Percentiles rank a stretch among this genome's conserved stretches.
Evolutionary conservation across 2,113 vertebrate species (phyloP).

Genomic region (Malurus melanocephalus): DNA sequence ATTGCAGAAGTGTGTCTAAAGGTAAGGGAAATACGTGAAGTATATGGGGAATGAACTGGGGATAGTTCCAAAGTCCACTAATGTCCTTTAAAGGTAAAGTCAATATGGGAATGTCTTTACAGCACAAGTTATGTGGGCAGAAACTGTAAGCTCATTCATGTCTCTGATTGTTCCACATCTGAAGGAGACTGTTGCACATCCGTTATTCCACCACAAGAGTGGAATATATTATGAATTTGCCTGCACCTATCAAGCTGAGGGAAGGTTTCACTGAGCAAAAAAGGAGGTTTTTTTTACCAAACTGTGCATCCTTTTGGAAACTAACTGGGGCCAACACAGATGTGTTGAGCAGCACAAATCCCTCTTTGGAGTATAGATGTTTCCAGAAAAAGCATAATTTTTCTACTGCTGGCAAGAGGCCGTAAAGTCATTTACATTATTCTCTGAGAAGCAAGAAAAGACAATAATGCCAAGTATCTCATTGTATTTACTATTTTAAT

Average conservation of each 20-base stretch:
- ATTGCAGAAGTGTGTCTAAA: neutral
- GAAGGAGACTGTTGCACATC: conserved; percentile 28
- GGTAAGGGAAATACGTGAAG: neutral
- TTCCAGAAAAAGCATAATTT: conserved; percentile 41
- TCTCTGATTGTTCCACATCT: conserved; percentile 34
- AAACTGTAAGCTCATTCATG: conserved; percentile 16
- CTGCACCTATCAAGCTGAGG: conserved; percentile 21
- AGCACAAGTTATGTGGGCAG: neutral
- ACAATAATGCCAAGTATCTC: neutral
- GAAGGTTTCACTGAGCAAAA: conserved; percentile 23
- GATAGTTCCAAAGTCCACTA: neutral
- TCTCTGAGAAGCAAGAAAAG: conserved; percentile 17
- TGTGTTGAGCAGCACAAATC: conserved; percentile 41
- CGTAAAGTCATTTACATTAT: neutral
- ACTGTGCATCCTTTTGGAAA: conserved; percentile 54
- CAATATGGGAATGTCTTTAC: neutral
- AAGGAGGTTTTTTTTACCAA: conserved; percentile 23
- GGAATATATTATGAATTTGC: conserved; percentile 50
- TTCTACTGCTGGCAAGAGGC: conserved; percentile 21
- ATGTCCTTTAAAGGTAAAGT: neutral
- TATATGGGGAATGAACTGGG: neutral
- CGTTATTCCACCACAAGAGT: conserved; percentile 35
- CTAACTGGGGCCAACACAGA: conserved; percentile 44
- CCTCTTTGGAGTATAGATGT: conserved; percentile 8
- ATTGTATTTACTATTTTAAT: neutral